These are phyloP conservation scores for Diabrotica undecimpunctata DNA, from an alignment of 1,140 invertebrate genomes.

Conservation along the genomic window DNA sequence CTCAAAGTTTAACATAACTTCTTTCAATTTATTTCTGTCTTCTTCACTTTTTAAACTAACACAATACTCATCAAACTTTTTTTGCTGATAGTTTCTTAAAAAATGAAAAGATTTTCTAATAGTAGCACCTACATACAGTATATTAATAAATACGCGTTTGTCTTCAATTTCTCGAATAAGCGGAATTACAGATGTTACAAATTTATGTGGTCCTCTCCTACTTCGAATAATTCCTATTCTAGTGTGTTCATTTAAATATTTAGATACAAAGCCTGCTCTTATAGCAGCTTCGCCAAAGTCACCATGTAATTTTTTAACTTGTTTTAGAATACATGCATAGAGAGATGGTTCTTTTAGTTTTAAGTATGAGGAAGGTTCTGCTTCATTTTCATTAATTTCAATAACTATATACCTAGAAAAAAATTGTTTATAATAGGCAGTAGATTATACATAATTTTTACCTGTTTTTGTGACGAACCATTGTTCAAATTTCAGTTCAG, in stretches of 20 bases:
- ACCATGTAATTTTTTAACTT: conserved; percentile 67
- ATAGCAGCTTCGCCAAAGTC: conserved; percentile 67
- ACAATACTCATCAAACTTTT: conserved; percentile 56
- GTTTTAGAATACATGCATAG: conserved; percentile 56
- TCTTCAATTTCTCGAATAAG: conserved; percentile 61
- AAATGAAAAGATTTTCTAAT: conserved; percentile 73
- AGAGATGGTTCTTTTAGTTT: conserved; percentile 56
- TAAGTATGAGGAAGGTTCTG: conserved; percentile 49
- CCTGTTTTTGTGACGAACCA: conserved; percentile 70
- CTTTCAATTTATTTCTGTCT: conserved; percentile 46
- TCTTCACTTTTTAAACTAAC: conserved; percentile 51
- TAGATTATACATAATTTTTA: conserved; percentile 38
- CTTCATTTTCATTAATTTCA: conserved; percentile 29
- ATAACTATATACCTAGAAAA: conserved; percentile 38
- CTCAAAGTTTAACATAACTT: conserved; percentile 46
- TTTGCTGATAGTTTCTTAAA: conserved; percentile 62
- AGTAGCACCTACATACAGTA: conserved; percentile 71
- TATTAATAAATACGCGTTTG: conserved; percentile 58
- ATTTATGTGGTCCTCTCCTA: conserved; percentile 68
- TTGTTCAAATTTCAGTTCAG: conserved; percentile 32
- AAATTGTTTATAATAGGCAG: conserved; percentile 25
- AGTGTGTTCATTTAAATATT: conserved; percentile 73
- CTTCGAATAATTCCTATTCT: conserved; percentile 67
- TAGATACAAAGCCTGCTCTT: conserved; percentile 66
- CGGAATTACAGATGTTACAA: conserved; percentile 64